Evolutionary conservation across 2,888 invertebrate species (phyloP), one percentile per base, ranked within the genome.

Genomic region (Cephus pulcher): DNA sequence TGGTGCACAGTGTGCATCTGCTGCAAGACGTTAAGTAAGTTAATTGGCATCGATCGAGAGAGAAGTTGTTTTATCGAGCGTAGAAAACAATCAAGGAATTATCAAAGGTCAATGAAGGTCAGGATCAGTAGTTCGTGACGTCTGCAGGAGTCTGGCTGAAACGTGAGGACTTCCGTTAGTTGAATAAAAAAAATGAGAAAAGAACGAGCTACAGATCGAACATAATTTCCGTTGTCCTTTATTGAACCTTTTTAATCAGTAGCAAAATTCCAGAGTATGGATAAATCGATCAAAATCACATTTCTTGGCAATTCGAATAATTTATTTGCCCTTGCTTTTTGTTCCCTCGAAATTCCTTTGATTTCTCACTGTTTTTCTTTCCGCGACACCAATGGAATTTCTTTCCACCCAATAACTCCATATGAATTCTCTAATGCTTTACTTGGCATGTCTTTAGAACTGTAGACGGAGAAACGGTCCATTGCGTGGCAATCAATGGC

Each of bases 1-100:
- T 93, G 82, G 93, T 95, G 76, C 92, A 94, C 78, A 95, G 95
- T 81, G 88, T 95, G 80, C 95, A 95, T 90, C 93, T 95, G 77
- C 92, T 95, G 35, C 92, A 91, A 89, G 83, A 92, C 90, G 85
- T 89, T 91, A 91, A 88, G 93, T 84, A 86, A 94, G 84, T 97
- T 96, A 96, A 95, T 40, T 40, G 40, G 40, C 15, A 40, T 40
- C 40, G 40, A 40, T 37, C 37, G 40, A 40, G 40, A 40, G 6
- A 40, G 40, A 4, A 40, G 40, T 40, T 15, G 40, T 15, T 15
- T 40, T 15, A 40, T 40, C 15, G 6, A 40, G 40, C 15, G 2
- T 40, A 40, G 6, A 40, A 15, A 40, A 40, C 15, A 15, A 15
- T 40, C 15, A 40, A 15, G 40, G 15, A 15, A 40, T 40, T 40